These are phyloP conservation scores for Megaleporinus macrocephalus DNA, from an alignment of 2,113 vertebrate genomes.

Conservation along the genomic window DNA sequence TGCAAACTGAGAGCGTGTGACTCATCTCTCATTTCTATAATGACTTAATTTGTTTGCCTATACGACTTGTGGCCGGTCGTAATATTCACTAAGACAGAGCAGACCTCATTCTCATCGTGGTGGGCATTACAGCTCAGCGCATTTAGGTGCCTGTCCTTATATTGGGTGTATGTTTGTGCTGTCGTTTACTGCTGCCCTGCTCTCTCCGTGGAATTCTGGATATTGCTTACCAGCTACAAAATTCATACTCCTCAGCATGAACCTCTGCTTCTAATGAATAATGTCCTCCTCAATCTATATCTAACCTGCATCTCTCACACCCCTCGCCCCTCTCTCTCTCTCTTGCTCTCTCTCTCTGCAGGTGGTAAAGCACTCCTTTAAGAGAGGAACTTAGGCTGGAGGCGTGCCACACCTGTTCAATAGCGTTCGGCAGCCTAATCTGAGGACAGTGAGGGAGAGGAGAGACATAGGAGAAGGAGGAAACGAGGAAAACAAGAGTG, in stretches of 20 bases:
- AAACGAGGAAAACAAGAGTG: neutral
- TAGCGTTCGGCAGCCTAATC: neutral
- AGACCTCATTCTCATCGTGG: neutral
- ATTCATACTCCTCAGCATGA: neutral
- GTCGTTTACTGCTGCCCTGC: neutral
- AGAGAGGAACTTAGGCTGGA: slow-evolving; percentile 17
- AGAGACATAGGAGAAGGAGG: neutral
- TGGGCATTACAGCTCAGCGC: neutral
- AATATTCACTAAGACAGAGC: slow-evolving; percentile 13
- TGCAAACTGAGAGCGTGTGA: neutral
- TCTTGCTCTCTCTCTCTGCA: slow-evolving; percentile 43
- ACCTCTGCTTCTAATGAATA: neutral
- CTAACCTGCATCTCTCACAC: slow-evolving; percentile 37
- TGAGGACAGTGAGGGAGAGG: neutral
- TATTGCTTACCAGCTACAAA: neutral
- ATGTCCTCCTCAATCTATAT: slow-evolving; percentile 41
- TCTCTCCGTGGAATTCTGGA: neutral
- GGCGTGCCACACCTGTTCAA: slow-evolving; percentile 16
- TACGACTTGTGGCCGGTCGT: neutral
- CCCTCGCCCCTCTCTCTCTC: slow-evolving; percentile 7
- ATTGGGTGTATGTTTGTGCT: neutral
- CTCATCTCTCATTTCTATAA: no score
- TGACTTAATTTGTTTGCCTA: neutral
- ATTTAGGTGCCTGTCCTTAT: neutral
- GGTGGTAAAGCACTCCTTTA: slow-evolving; percentile 51